Percentiles rank a stretch among this genome's conserved stretches.
These are phyloP conservation scores for Simalia tracyae DNA, from an alignment of 2,797 vertebrate species.

Conservation along the genomic window DNA sequence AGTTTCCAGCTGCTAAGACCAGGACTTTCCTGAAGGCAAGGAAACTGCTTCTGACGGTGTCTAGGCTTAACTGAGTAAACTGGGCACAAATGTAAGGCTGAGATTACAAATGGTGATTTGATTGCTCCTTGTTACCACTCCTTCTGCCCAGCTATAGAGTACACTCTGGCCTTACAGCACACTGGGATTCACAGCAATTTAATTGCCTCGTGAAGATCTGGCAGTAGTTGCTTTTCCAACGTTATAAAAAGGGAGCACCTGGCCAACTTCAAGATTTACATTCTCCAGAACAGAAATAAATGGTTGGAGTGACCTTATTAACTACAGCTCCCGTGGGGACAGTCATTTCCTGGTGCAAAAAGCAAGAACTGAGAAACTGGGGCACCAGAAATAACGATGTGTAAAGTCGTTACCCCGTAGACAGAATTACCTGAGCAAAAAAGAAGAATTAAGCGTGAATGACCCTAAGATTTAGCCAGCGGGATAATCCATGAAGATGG, in stretches of 20 bases:
- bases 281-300: constrained; percentile 10
- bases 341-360: constrained; percentile 12
- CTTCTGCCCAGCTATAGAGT: neutral
- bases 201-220: neutral
- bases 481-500: neutral
- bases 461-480: neutral
- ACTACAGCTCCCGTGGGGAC: constrained; percentile 2
- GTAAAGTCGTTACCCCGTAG: constrained; percentile 11
- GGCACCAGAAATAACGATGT: constrained; percentile 19
- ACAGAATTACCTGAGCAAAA: neutral
- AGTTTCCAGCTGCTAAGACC: neutral
- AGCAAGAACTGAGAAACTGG: constrained; percentile 16
- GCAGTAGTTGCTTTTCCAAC: constrained; percentile 1
- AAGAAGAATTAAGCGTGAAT: neutral
- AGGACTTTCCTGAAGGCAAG: neutral
- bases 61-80: neutral
- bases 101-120: neutral
- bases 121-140: neutral
- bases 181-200: neutral
- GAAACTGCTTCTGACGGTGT: neutral
- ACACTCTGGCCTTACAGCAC: neutral
- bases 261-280: neutral
- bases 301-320: constrained; percentile 14
- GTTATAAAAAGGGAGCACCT: neutral
- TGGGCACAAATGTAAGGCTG: neutral